Evolutionary conservation across 2,113 vertebrate species (phyloP).

Genomic region (Synchiropus splendidus): DNA sequence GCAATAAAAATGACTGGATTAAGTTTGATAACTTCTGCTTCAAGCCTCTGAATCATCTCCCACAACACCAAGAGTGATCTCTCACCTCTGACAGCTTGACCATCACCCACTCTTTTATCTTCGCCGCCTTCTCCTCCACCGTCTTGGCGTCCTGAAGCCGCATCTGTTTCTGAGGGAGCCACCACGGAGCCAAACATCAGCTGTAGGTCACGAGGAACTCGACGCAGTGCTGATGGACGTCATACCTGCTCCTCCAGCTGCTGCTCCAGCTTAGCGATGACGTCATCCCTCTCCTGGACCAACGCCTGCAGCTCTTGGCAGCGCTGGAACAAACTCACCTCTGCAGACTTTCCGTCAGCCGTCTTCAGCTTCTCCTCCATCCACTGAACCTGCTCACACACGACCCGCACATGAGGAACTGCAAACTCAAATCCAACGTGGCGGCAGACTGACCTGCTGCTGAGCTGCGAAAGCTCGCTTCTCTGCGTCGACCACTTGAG

Average conservation of each 20-base stretch:
- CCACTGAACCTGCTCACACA: constrained; percentile 77
- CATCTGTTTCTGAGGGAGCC: constrained; percentile 76
- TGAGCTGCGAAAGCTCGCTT: constrained; percentile 82
- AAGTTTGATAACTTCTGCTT: too few relatives aligned
- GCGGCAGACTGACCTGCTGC: constrained; percentile 74
- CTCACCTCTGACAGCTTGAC: constrained; percentile 86
- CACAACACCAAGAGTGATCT: constrained; percentile 8
- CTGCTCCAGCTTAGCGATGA: constrained; percentile 78
- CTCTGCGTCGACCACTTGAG: constrained; percentile 86
- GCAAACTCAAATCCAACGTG: background rate
- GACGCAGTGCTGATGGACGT: background rate
- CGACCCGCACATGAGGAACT: background rate
- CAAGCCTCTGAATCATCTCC: too few relatives aligned
- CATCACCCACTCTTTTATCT: constrained; percentile 98
- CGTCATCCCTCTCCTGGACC: constrained; percentile 83
- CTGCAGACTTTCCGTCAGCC: constrained; percentile 78
- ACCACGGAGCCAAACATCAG: background rate
- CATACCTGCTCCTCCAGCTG: constrained; percentile 91
- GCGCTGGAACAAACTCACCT: constrained; percentile 77
- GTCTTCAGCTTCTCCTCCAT: constrained; percentile 94
- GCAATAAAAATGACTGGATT: too few relatives aligned
- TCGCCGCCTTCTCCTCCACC: constrained; percentile 96
- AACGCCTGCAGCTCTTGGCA: constrained; percentile 83
- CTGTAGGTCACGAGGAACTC: background rate
- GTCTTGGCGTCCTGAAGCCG: constrained; percentile 89